A percentile compares a stretch with the other conserved stretches of the same genome.
These are phyloP conservation scores for Lymantria dispar DNA, from an alignment of 2,888 invertebrate species.

Conservation along the genomic window DNA sequence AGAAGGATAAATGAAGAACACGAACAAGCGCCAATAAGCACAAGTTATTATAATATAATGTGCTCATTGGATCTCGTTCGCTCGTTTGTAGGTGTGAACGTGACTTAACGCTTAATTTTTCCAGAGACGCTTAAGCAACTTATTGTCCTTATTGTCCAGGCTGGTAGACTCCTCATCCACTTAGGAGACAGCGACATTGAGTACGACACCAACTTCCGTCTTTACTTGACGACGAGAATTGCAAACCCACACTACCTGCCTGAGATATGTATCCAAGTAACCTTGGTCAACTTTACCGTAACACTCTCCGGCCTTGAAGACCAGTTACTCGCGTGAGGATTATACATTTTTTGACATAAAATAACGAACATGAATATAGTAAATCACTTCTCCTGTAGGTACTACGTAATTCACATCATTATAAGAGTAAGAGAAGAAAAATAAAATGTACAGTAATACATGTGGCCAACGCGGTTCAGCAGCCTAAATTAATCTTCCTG, in stretches of 20 bases:
- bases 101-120: neutral
- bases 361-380: too few relatives aligned
- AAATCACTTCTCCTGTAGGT: too few relatives aligned
- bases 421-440: too few relatives aligned
- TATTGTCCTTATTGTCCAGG: slow-evolving; percentile 56
- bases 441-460: too few relatives aligned
- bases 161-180: slow-evolving; percentile 90
- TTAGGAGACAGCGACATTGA: slow-evolving; percentile 95
- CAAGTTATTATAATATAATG: too few relatives aligned
- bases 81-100: neutral
- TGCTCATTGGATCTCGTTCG: neutral
- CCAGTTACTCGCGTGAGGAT: slow-evolving; percentile 92
- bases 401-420: too few relatives aligned
- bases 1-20: too few relatives aligned
- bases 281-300: slow-evolving; percentile 96
- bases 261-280: slow-evolving; percentile 95
- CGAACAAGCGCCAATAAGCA: too few relatives aligned
- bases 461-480: too few relatives aligned
- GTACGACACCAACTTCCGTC: slow-evolving; percentile 91
- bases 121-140: neutral
- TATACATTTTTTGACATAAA: too few relatives aligned
- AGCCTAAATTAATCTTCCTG: too few relatives aligned
- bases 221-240: slow-evolving; percentile 95
- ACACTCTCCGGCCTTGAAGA: slow-evolving; percentile 95
- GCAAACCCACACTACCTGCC: slow-evolving; percentile 97